Evolutionary conservation across 2,797 vertebrate species (phyloP), one percentile per base, ranked within the genome.

Genomic region (Silurus lanzhouensis): DNA sequence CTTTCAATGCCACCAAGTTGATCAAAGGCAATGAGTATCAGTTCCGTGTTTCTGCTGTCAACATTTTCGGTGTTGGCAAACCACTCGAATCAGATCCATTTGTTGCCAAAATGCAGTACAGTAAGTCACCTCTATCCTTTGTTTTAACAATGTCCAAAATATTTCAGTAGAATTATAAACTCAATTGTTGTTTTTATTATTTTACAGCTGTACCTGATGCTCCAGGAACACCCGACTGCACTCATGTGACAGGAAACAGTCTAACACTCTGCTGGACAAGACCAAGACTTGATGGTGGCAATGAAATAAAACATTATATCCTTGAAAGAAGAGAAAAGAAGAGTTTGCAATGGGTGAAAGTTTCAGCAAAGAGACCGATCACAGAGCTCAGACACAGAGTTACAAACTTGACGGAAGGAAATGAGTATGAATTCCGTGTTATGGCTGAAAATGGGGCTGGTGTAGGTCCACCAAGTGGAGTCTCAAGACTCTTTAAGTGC

Each of bases 11-110:
- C 86, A 94, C 94, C 84, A 99, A 97, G 91, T 93, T 99, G 88
- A 99, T 99, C 91, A 98, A 96, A 71, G 98, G 97, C 93, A 99
- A 99, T 57, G 98, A 99, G 88, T 99, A 99, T 91, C 98, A 99
- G 88, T 99, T 99, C 96, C 97, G 98, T 91, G 92, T 99, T 87
- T 99, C 97, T 91, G 97, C 98, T 87, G 96, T 96, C 89, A 99
- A 99, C 92, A 99, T 96, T 91, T 98, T 98, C 93, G 98, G 98
- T 88, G 96, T 96, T 79, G 97, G 98, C 85, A 97, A 96, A 93
- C 95, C 97, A 44, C 90, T 99, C 83, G 98, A 99, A 91, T 99
- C 98, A 82, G 97, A 98, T 85, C 91, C 97, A 76, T 88, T 99
- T 86, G 93, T 96, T 1, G 98, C 98, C 91, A 96, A 97, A 91